Percentiles rank a stretch among this genome's conserved stretches.
These are phyloP conservation scores for Romanogobio albipinnatus DNA, from an alignment of 2,113 vertebrate genomes.

Conservation along the genomic window DNA sequence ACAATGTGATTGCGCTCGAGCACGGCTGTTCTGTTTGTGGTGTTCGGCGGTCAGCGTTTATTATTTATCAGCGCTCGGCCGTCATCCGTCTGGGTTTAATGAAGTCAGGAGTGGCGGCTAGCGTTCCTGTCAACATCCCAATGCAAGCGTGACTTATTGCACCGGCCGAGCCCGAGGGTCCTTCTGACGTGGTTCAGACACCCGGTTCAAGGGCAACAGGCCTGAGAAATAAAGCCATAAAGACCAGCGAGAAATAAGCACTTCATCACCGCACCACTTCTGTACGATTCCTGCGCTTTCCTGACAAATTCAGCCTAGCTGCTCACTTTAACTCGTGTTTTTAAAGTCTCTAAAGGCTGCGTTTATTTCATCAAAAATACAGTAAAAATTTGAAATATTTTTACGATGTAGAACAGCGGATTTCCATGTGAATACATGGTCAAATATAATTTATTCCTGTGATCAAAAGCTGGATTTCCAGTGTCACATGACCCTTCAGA, in stretches of 20 bases:
- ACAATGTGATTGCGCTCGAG: background rate
- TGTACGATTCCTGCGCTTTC: too few relatives aligned
- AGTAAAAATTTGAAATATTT: background rate
- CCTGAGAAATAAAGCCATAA: slow-evolving; percentile 49
- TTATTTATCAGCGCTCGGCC: slow-evolving; percentile 38
- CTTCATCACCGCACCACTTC: slow-evolving; percentile 42
- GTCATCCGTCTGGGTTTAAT: slow-evolving; percentile 71
- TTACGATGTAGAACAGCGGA: fast-evolving
- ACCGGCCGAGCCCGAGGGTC: slow-evolving; percentile 60
- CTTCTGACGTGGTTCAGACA: slow-evolving; percentile 58
- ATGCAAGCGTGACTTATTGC: slow-evolving; percentile 65
- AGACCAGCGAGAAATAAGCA: slow-evolving; percentile 54
- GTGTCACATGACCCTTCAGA: too few relatives aligned
- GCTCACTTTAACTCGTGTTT: background rate
- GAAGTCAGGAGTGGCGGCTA: slow-evolving; percentile 57
- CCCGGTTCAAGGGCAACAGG: slow-evolving; percentile 67
- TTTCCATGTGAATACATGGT: background rate
- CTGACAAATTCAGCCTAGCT: too few relatives aligned
- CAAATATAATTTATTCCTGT: background rate
- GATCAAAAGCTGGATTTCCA: background rate
- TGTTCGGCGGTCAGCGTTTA: slow-evolving; percentile 55
- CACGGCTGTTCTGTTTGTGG: slow-evolving; percentile 56
- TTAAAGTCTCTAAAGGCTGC: background rate
- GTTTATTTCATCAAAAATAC: background rate
- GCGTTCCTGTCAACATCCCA: slow-evolving; percentile 38